Evolutionary conservation across 2,113 vertebrate species (phyloP).

Genomic region (Hiodon tergisus): DNA sequence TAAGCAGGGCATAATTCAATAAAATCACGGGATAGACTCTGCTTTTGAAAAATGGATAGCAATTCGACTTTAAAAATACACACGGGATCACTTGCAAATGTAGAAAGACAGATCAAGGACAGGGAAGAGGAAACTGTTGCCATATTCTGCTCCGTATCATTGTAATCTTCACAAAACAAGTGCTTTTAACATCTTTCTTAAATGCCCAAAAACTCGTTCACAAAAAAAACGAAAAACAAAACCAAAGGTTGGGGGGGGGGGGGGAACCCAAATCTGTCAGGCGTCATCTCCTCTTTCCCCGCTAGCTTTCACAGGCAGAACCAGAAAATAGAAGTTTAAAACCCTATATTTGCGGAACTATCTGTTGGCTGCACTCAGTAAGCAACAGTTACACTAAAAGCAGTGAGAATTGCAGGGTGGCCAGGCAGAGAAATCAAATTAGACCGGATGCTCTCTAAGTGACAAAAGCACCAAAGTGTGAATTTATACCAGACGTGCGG

Average conservation of each 20-base stretch:
- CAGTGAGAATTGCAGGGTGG: slow-evolving; percentile 52
- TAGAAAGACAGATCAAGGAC: slow-evolving; percentile 9
- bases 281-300: slow-evolving; percentile 21
- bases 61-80: neutral
- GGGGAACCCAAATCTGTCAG: slow-evolving; percentile 15
- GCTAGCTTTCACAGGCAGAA: slow-evolving; percentile 43
- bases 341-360: slow-evolving; percentile 68
- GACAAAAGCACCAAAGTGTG: slow-evolving; percentile 63
- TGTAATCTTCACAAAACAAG: slow-evolving; percentile 11
- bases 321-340: slow-evolving; percentile 65
- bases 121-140: slow-evolving; percentile 3
- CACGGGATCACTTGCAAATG: neutral
- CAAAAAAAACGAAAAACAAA: neutral
- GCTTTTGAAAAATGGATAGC: neutral
- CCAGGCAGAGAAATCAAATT: slow-evolving; percentile 67
- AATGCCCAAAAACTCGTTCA: slow-evolving; percentile 17
- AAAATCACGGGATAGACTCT: neutral
- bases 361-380: slow-evolving; percentile 60
- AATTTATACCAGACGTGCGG: slow-evolving; percentile 46
- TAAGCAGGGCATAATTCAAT: slow-evolving; percentile 1
- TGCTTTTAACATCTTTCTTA: neutral
- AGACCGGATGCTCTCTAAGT: slow-evolving; percentile 57
- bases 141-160: neutral
- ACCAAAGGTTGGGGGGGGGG: neutral
- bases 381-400: slow-evolving; percentile 54